A percentile compares a stretch with the other conserved stretches of the same genome.
Evolutionary conservation across 2,888 invertebrate species (phyloP).

Genomic region (Siphonodentalium dalli): DNA sequence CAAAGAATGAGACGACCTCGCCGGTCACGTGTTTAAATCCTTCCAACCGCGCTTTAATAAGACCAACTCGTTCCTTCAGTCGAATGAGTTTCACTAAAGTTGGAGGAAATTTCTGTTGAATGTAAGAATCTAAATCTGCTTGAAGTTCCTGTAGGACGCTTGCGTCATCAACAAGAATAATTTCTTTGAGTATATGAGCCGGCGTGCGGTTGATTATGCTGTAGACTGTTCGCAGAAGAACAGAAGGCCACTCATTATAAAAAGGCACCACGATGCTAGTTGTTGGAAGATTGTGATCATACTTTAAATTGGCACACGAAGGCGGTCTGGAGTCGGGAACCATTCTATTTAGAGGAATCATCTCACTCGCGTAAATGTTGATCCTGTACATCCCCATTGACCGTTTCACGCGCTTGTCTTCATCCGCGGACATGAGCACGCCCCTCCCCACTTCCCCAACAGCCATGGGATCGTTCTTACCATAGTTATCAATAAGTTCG

Average conservation of each 20-base stretch:
- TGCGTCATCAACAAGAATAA: constrained; percentile 50
- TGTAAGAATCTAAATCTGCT: constrained; percentile 33
- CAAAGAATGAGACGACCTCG: constrained; percentile 50
- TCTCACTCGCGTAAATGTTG: constrained; percentile 46
- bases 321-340: constrained; percentile 49
- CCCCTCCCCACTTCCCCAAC: no score
- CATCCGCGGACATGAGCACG: no score
- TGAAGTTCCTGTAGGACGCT: constrained; percentile 41
- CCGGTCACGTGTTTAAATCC: constrained; percentile 42
- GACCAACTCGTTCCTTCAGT: constrained; percentile 36
- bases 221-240: constrained; percentile 48
- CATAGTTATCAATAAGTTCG: no score
- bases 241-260: constrained; percentile 51
- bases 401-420: no score
- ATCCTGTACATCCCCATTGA: constrained; percentile 31
- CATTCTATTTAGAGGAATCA: constrained; percentile 44
- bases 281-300: constrained; percentile 40
- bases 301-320: constrained; percentile 31
- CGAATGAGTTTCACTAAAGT: constrained; percentile 40
- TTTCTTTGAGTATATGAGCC: constrained; percentile 40
- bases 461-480: no score
- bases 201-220: constrained; percentile 50
- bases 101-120: constrained; percentile 35
- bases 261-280: constrained; percentile 51
- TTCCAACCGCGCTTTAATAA: constrained; percentile 47